A percentile compares a stretch with the other conserved stretches of the same genome.
These are phyloP conservation scores for Ctenopoma multispine DNA, from an alignment of 2,797 vertebrate genomes.

Conservation along the genomic window DNA sequence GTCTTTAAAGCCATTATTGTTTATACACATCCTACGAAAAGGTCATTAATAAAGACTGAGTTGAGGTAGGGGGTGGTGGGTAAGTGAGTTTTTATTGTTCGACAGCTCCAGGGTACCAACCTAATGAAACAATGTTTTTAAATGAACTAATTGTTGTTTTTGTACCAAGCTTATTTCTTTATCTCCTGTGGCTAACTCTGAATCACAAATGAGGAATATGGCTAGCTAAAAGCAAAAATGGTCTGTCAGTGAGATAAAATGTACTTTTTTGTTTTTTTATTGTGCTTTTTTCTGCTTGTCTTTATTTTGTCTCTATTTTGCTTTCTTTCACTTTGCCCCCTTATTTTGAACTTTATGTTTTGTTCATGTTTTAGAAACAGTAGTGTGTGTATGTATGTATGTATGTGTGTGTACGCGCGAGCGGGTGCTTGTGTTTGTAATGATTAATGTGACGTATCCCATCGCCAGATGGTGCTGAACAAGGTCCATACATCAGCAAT, in stretches of 20 bases:
- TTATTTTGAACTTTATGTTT: slow-evolving; percentile 23
- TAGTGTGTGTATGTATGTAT: slow-evolving; percentile 25
- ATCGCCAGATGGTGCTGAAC: slow-evolving; percentile 83
- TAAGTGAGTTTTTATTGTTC: slow-evolving; percentile 57
- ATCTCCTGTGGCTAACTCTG: slow-evolving; percentile 44
- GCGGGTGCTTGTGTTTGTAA: slow-evolving; percentile 70
- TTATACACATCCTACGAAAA: slow-evolving; percentile 54
- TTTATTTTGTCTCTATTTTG: neutral
- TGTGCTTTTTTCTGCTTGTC: slow-evolving; percentile 5
- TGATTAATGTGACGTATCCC: slow-evolving; percentile 83
- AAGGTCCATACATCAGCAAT: slow-evolving; percentile 81
- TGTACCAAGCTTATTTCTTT: slow-evolving; percentile 40
- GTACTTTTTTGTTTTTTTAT: slow-evolving; percentile 12
- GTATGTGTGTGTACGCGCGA: slow-evolving; percentile 44
- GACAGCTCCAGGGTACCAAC: slow-evolving; percentile 62
- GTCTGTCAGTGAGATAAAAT: slow-evolving; percentile 13
- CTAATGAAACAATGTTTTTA: slow-evolving; percentile 72
- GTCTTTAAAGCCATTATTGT: slow-evolving; percentile 57
- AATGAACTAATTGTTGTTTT: slow-evolving; percentile 70
- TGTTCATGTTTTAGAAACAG: slow-evolving; percentile 36
- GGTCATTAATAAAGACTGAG: slow-evolving; percentile 71
- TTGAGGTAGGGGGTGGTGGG: slow-evolving; percentile 26
- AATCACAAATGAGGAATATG: slow-evolving; percentile 43
- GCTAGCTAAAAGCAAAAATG: slow-evolving; percentile 5
- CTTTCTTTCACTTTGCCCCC: slow-evolving; percentile 8